Evolutionary conservation across 2,113 vertebrate genomes (phyloP), one percentile per base, ranked within the genome.

Genomic region (Oryzias melastigma): DNA sequence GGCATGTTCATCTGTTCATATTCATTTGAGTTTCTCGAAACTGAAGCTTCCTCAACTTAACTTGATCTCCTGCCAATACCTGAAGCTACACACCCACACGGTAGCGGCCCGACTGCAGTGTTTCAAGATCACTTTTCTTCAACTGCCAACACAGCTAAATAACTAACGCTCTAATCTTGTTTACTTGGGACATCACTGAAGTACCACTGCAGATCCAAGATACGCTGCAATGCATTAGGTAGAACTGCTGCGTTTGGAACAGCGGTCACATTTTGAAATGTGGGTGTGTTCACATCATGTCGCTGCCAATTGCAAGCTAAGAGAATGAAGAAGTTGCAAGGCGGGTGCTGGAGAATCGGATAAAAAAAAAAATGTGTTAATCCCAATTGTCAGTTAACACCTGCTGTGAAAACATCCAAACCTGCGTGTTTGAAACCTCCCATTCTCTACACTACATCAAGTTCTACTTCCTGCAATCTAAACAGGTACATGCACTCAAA

Each of bases 151-250:
- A 16, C 16, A 10, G 46, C 16, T 47, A 19, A 47, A 47, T 3
- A 47, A 19, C 16, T 47, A 18, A 17, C n/a, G 7, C 6, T 47
- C 19, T 47, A 47, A 47, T 47, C 18, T 18, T 35, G 50, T 53
- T 63, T 46, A 5, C 13, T 17, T 45, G 14, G 41, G n/a, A 63
- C 44, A 20, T 57, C 22, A 57, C 55, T 24, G 14, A 56, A 22
- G 22, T 24, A 22, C n/a, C 14, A 43, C 54, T 24, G 18, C 14
- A 55, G 8, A 20, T 14, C 15, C 19, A 20, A 7, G 20, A 29
- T 47, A 47, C 18, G 3, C n/a, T 46, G 27, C 18, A 12, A 46
- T 29, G 40, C 24, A 14, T n/a, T 19, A 45, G 16, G 7, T 22
- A 13, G 5, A 27, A 20, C 40, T 22, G 7, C 20, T 5, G 15